phyloP scores from a whole-genome alignment of 1,140 invertebrate species.

The Tetragnatha versicolor region DNA sequence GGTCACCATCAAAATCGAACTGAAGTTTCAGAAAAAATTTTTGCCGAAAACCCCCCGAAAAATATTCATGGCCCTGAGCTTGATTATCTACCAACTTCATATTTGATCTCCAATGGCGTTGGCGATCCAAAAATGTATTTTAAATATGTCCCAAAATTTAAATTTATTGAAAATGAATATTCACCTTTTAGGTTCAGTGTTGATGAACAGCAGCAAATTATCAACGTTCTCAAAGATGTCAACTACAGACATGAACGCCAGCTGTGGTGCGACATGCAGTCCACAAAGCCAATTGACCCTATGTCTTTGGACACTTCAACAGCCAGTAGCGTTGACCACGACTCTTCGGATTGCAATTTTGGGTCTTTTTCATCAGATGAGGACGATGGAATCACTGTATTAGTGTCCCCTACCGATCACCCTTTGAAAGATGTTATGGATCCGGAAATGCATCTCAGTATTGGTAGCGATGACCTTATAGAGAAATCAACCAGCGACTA shows the following conservation, averaged over 20 bases:
- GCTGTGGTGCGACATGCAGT: neutral
- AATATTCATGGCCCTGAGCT: too few species aligned
- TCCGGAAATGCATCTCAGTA: neutral
- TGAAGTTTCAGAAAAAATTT: too few species aligned
- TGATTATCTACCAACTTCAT: too few species aligned
- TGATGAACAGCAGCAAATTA: conserved; percentile 33
- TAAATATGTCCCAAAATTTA: too few species aligned
- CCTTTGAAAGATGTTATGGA: neutral
- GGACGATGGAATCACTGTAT: conserved; percentile 7
- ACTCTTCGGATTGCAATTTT: neutral
- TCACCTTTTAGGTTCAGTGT: conserved; percentile 19
- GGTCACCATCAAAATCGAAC: too few species aligned
- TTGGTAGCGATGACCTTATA: neutral
- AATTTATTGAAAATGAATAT: too few species aligned
- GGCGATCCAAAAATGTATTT: too few species aligned
- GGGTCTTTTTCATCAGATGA: neutral
- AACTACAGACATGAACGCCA: conserved; percentile 33
- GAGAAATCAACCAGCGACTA: conserved; percentile 22
- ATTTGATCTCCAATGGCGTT: too few species aligned
- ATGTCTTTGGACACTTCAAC: conserved; percentile 5
- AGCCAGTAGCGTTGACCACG: neutral
- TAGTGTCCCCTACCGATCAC: neutral
- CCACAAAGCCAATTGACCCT: neutral
- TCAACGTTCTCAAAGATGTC: conserved; percentile 20
- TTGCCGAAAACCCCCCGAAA: too few species aligned